phyloP scores from a whole-genome alignment of 2,888 invertebrate genomes.

The Catocala fraxini region DNA sequence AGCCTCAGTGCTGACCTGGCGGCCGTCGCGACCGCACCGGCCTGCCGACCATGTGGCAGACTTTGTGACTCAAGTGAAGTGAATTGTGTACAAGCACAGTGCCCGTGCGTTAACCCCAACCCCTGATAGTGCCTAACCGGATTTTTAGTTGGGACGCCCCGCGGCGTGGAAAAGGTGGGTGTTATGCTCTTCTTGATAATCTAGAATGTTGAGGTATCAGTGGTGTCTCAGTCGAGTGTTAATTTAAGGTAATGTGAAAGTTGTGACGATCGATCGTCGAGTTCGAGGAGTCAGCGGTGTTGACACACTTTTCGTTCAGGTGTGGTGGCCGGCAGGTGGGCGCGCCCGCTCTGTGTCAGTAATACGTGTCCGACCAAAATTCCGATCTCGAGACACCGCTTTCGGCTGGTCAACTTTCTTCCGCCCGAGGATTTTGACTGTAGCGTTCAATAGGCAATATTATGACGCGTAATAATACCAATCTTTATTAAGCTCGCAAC shows the following conservation, averaged over 20 bases:
- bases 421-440: conserved; percentile 57
- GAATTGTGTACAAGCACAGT: conserved; percentile 82
- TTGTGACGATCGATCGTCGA: conserved; percentile 79
- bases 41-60: conserved; percentile 80
- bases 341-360: conserved; percentile 76
- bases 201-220: conserved; percentile 58
- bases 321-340: conserved; percentile 82
- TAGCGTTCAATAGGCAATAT: conserved; percentile 24
- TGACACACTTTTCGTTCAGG: conserved; percentile 86
- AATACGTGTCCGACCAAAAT: conserved; percentile 82
- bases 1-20: conserved; percentile 85
- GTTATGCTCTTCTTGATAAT: conserved; percentile 48
- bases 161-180: conserved; percentile 80
- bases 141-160: conserved; percentile 79
- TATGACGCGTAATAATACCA: conserved; percentile 26
- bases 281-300: conserved; percentile 79
- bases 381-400: conserved; percentile 81
- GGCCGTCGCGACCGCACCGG: conserved; percentile 82
- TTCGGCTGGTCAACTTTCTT: conserved; percentile 83
- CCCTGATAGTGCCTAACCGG: conserved; percentile 85
- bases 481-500: conserved; percentile 24
- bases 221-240: conserved; percentile 66
- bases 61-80: conserved; percentile 82
- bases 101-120: conserved; percentile 84
- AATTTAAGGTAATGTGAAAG: conserved; percentile 87